Conservation (phyloP, 2,888 invertebrate genomes). For the Electrophaes corylata region DNA sequence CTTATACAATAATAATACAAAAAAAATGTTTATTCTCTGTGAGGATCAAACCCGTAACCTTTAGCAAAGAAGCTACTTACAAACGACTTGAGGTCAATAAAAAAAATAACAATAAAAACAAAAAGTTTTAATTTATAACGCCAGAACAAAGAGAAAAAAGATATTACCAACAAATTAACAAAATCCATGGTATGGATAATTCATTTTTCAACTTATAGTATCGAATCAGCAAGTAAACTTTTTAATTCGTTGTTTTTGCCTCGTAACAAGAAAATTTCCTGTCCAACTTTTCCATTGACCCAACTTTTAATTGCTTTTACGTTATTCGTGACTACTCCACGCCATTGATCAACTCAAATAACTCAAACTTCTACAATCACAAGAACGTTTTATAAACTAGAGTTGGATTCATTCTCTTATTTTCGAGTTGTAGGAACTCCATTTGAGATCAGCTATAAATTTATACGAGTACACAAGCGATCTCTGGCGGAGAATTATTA, state of each 20-base stretch:
- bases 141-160: too few species aligned
- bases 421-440: slow-evolving; percentile 20
- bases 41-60: too few species aligned
- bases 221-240: not conserved
- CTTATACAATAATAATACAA: too few species aligned
- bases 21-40: too few species aligned
- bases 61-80: too few species aligned
- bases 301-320: slow-evolving; percentile 16
- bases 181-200: not conserved
- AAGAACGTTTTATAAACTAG: slow-evolving; percentile 17
- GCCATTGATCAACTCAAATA: slow-evolving; percentile 15
- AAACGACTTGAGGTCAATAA: too few species aligned
- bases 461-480: slow-evolving; percentile 31
- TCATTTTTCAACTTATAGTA: not conserved
- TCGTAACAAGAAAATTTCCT: not conserved
- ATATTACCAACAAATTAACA: too few species aligned
- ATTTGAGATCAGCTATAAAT: slow-evolving; percentile 31
- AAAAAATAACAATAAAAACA: too few species aligned
- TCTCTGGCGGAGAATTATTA: slow-evolving; percentile 36
- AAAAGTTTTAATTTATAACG: too few species aligned
- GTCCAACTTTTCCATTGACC: slow-evolving; percentile 1
- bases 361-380: slow-evolving; percentile 13
- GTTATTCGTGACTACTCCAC: slow-evolving; percentile 1
- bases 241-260: slow-evolving; percentile 6
- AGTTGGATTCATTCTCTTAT: slow-evolving; percentile 29